A percentile compares a stretch with the other conserved stretches of the same genome.
phyloP scores from a whole-genome alignment of 2,113 vertebrate species.

The Toxotes chatareus region DNA sequence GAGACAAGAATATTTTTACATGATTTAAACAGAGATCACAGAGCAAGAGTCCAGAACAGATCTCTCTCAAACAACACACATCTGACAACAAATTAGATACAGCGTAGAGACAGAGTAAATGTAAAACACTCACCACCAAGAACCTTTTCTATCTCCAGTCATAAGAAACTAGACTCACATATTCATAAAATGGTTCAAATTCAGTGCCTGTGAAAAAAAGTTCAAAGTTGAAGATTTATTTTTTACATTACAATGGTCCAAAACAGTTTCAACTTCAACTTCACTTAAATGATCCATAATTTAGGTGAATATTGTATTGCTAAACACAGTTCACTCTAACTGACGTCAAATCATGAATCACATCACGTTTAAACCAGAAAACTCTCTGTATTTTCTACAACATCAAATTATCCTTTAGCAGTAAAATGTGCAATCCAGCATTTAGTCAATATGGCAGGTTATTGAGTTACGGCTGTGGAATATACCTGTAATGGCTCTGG shows the following conservation, averaged over 20 bases:
- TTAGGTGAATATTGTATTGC: not conserved
- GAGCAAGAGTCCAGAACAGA: constrained; percentile 40
- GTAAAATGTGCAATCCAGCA: constrained; percentile 37
- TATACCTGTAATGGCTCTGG: constrained; percentile 66
- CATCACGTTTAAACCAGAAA: constrained; percentile 23
- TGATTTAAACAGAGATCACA: constrained; percentile 70
- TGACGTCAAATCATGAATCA: constrained; percentile 43
- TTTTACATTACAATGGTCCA: not conserved
- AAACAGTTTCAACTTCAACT: not conserved
- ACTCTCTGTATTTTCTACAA: constrained; percentile 19
- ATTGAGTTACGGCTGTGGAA: constrained; percentile 59
- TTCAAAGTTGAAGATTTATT: constrained; percentile 11
- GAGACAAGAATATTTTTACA: constrained; percentile 73
- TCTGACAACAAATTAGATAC: constrained; percentile 53
- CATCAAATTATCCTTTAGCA: constrained; percentile 40
- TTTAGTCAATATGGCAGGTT: constrained; percentile 48
- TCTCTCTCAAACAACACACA: constrained; percentile 47
- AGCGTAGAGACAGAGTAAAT: constrained; percentile 1
- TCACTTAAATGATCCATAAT: not conserved
- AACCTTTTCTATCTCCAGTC: not conserved
- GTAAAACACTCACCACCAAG: constrained; percentile 28
- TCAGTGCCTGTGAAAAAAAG: not conserved
- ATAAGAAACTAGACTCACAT: not conserved
- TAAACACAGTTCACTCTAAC: not conserved
- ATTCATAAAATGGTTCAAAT: constrained; percentile 1